phyloP scores from a whole-genome alignment of 2,113 vertebrate genomes.

The Toxotes chatareus region DNA sequence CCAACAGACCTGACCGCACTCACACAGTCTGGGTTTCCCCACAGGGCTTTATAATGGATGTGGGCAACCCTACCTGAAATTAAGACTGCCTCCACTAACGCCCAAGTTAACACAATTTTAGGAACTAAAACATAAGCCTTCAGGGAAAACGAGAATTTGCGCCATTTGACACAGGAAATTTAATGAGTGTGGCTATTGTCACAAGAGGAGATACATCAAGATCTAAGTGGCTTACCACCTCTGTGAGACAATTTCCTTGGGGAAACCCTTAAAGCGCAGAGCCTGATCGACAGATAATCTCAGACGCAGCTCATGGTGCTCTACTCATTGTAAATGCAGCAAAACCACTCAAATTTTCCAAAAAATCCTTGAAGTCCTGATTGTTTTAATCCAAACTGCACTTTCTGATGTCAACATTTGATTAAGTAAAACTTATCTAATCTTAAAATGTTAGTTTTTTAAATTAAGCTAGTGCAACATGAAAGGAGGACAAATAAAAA shows the following conservation, averaged over 20 bases:
- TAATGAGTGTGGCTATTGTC: background rate
- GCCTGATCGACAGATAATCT: background rate
- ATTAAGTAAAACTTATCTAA: background rate
- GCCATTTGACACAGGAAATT: background rate
- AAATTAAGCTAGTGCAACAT: too few species aligned
- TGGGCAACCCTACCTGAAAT: background rate
- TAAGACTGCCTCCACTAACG: background rate
- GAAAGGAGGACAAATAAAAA: background rate
- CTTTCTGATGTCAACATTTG: conserved; percentile 3
- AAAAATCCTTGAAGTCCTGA: background rate
- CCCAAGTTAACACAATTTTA: background rate
- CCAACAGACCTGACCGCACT: background rate
- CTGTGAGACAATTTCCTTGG: background rate
- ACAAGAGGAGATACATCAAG: background rate
- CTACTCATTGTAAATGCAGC: background rate
- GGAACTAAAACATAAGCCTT: background rate
- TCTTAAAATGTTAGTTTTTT: conserved; percentile 1
- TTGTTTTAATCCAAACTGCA: background rate
- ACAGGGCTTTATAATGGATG: background rate
- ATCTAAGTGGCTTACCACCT: background rate
- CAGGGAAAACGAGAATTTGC: background rate
- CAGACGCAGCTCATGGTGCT: background rate
- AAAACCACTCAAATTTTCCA: background rate
- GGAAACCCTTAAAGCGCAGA: background rate
- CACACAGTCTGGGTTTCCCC: background rate